Conservation (phyloP, 2,113 vertebrate species). For the Condylura cristata region DNA sequence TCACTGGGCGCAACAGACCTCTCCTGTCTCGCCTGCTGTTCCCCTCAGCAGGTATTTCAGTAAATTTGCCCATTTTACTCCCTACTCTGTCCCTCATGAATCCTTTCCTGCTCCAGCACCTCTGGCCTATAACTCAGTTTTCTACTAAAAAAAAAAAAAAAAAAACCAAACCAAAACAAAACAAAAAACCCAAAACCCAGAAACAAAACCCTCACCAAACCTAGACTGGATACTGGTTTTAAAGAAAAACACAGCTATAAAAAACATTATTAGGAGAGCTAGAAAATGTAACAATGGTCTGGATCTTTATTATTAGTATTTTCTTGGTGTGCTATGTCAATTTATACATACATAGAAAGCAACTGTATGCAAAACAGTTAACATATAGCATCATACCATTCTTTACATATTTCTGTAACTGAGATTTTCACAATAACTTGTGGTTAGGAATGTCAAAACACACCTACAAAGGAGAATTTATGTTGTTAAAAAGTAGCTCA, state of each 20-base stretch:
- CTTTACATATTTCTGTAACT: conserved; percentile 16
- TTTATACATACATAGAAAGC: not conserved
- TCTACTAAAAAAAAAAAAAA: too few relatives aligned
- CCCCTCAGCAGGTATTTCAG: too few relatives aligned
- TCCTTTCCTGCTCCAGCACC: too few relatives aligned
- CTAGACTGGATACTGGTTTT: not conserved
- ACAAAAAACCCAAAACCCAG: too few relatives aligned
- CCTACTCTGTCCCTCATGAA: too few relatives aligned
- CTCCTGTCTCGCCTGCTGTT: too few relatives aligned
- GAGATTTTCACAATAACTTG: not conserved
- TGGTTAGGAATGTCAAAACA: not conserved
- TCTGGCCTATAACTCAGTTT: too few relatives aligned
- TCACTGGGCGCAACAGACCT: too few relatives aligned
- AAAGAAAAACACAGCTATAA: not conserved
- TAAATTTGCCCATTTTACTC: too few relatives aligned
- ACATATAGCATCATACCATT: too few relatives aligned
- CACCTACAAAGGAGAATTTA: not conserved
- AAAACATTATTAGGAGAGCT: not conserved
- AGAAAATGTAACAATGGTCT: not conserved
- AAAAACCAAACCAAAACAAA: too few relatives aligned
- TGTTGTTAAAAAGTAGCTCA: not conserved
- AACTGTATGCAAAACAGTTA: conserved; percentile 26
- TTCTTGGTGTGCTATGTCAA: not conserved
- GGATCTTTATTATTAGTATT: conserved; percentile 18
- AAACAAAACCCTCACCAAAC: not conserved